These are phyloP conservation scores for Taurulus bubalis DNA, from an alignment of 2,113 vertebrate species.

Conservation along the genomic window DNA sequence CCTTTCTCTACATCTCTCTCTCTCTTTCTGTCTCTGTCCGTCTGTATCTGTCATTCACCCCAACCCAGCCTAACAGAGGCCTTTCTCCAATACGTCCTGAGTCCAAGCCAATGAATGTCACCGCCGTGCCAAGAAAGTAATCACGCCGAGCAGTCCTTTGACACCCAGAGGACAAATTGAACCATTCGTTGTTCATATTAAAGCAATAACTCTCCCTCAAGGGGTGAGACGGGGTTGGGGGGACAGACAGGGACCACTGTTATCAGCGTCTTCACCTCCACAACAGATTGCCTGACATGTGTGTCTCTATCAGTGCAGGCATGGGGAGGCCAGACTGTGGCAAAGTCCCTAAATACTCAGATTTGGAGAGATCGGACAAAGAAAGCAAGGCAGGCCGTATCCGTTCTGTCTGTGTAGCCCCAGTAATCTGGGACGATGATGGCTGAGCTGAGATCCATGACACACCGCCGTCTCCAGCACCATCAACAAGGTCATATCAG, in stretches of 20 bases:
- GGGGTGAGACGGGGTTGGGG: constrained; percentile 35
- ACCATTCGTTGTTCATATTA: constrained; percentile 79
- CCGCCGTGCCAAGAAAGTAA: constrained; percentile 71
- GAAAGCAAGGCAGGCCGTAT: constrained; percentile 15
- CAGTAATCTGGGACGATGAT: constrained; percentile 34
- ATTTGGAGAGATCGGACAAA: constrained; percentile 23
- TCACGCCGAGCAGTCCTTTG: constrained; percentile 67
- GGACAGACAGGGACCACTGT: constrained; percentile 48
- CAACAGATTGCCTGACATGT: constrained; percentile 57
- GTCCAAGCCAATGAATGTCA: constrained; percentile 77
- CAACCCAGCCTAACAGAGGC: constrained; percentile 43
- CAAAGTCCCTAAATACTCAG: constrained; percentile 43
- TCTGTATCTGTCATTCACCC: constrained; percentile 45
- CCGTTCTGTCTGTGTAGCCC: constrained; percentile 26
- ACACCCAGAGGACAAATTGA: constrained; percentile 77
- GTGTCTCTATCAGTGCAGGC: constrained; percentile 37
- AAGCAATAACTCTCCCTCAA: constrained; percentile 78
- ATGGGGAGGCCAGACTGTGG: constrained; percentile 4
- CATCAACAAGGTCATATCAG: constrained; percentile 62
- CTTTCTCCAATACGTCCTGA: constrained; percentile 67
- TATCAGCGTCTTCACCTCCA: constrained; percentile 63
- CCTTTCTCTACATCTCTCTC: constrained; percentile 25
- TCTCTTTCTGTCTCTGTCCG: constrained; percentile 36
- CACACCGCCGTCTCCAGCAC: constrained; percentile 34
- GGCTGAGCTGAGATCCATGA: constrained; percentile 47